phyloP scores from a whole-genome alignment of 2,797 vertebrate genomes.

The Centropyge bicolor region DNA sequence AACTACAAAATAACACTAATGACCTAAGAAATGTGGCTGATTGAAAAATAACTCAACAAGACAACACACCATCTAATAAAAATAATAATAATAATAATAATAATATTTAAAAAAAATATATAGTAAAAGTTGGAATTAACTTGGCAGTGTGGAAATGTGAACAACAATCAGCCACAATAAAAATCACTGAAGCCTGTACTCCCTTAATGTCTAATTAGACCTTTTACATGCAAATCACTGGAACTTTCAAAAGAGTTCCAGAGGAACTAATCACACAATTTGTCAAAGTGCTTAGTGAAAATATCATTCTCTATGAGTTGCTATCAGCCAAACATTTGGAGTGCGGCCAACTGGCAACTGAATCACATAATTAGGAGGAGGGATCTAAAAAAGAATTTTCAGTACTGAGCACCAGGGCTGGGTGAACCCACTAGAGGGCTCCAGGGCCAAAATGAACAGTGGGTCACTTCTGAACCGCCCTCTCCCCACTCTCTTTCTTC shows the following conservation, averaged over 20 bases:
- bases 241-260: background rate
- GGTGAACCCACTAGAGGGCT: background rate
- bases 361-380: background rate
- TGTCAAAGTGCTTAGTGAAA: background rate
- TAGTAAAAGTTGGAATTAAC: background rate
- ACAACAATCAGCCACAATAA: slow-evolving; percentile 12
- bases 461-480: background rate
- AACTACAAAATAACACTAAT: background rate
- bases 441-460: background rate
- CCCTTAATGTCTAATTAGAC: slow-evolving; percentile 1
- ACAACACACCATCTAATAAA: background rate
- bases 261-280: slow-evolving; percentile 7
- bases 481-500: background rate
- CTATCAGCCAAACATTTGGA: slow-evolving; percentile 26
- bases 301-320: background rate
- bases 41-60: background rate
- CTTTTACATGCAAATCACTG: slow-evolving; percentile 12
- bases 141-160: background rate
- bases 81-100: too few species aligned
- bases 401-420: background rate
- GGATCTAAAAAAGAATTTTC: background rate
- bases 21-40: background rate
- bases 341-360: background rate
- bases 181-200: background rate
- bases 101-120: background rate